A percentile compares a stretch with the other conserved stretches of the same genome.
phyloP scores from a whole-genome alignment of 1,140 invertebrate species.

The Halesus radiatus region DNA sequence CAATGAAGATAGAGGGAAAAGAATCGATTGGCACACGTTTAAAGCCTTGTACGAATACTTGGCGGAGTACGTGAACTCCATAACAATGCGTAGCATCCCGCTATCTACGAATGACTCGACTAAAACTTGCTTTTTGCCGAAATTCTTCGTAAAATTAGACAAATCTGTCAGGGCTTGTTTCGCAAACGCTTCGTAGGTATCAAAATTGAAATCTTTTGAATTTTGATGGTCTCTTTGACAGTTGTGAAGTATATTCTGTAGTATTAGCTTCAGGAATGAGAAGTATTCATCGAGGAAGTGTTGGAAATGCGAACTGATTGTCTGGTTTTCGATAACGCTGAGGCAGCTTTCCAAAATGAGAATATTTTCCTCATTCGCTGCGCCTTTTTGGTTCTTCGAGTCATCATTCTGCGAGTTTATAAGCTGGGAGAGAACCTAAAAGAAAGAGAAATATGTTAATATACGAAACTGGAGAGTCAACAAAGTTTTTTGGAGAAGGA shows the following conservation, averaged over 20 bases:
- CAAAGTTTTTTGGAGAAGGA: no score
- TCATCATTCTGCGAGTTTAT: constrained; percentile 14
- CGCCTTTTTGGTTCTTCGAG: background rate
- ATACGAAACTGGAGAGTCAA: no score
- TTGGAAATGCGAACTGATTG: constrained; percentile 43
- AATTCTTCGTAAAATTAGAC: constrained; percentile 42
- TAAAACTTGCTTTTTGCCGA: constrained; percentile 39
- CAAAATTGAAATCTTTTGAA: no score
- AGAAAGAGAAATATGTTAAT: background rate
- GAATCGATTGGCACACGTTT: constrained; percentile 44
- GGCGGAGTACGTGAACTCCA: constrained; percentile 36
- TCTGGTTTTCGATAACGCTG: constrained; percentile 43
- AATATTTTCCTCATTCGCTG: constrained; percentile 3
- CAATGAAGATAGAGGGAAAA: constrained; percentile 37
- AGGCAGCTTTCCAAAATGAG: constrained; percentile 42
- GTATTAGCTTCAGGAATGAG: constrained; percentile 27
- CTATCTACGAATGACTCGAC: constrained; percentile 44
- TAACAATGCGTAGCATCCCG: constrained; percentile 34
- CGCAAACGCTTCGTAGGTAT: constrained; percentile 12
- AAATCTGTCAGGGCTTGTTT: constrained; percentile 39
- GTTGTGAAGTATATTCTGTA: constrained; percentile 27
- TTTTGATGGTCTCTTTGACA: background rate
- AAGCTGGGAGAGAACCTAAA: constrained; percentile 39
- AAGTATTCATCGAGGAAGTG: constrained; percentile 42
- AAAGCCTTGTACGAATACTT: constrained; percentile 40